Evolutionary conservation across 30 jellyfish, hydroid and myxozoan species (phyloP), one percentile per base, ranked within the genome.

Genomic region (Pseudorhiza aurosa): DNA sequence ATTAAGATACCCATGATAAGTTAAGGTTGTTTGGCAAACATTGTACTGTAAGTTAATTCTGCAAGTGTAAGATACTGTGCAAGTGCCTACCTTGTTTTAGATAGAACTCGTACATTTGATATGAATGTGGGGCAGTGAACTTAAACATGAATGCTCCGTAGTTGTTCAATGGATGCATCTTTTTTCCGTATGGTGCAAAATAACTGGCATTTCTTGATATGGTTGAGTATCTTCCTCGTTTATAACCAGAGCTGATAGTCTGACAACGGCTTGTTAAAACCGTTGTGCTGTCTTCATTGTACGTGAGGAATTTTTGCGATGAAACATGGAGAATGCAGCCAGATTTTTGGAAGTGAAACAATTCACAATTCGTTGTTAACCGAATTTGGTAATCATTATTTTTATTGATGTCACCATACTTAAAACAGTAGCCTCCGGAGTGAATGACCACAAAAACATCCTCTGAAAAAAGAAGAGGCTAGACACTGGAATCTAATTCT

Each of bases 261-360:
- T 12, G 10, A 39, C 50, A 39, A 5, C 12, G 10, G 12, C 50
- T 39, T 39, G 7, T 7, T 12, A 39, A 39, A 5, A 39, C 50
- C 12, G 50, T 39, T 12, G 50, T 5, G 12, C 50, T 12, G 7
- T 7, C 7, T 12, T 39, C 50, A 39, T 5, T 39, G 37, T 56
- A 56, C 19, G 4, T 9, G 1, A 69, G 51, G 32, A 18, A 69
- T 32, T 22, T 69, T 21, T 50, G 56, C 21, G 68, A 35, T 15
- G 55, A 15, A n/a, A 69, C 2, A 22, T 50, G 64, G 15, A 35
- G 67, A 8, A 69, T 45, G 55, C 83, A 69, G 9, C 83, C 83
- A 69, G 22, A 9, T 4, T 29, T 69, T n/a, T 53, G 28, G 14
- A 69, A 19, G 19, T 43, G 27, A 22, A 69, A 42, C 14, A 69